A percentile compares a stretch with the other conserved stretches of the same genome.
Evolutionary conservation across 2,113 vertebrate species (phyloP).

Genomic region (Eretmochelys imbricata): DNA sequence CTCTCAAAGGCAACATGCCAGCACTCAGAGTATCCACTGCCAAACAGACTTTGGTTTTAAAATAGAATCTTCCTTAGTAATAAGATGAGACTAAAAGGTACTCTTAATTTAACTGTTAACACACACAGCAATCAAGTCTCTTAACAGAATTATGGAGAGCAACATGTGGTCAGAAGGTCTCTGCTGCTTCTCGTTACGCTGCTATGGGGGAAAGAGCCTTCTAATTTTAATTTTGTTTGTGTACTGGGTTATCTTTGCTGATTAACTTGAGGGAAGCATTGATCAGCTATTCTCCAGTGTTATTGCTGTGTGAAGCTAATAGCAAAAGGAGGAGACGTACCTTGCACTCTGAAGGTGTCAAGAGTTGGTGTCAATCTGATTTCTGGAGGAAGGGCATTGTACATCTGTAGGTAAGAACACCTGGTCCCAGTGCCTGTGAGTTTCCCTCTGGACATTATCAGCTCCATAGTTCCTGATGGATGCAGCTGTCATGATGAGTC

Average conservation of each 20-base stretch:
- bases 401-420: neutral
- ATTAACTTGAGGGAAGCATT: neutral
- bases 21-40: neutral
- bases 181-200: neutral
- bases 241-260: neutral
- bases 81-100: constrained; percentile 28
- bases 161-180: neutral
- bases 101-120: neutral
- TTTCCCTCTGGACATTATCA: neutral
- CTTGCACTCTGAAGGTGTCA: neutral
- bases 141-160: fast-evolving
- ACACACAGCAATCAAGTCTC: neutral
- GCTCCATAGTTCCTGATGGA: neutral
- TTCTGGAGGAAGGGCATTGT: neutral
- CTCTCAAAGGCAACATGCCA: constrained; percentile 54
- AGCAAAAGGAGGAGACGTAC: neutral
- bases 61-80: constrained; percentile 3
- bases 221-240: neutral
- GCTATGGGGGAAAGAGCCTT: neutral
- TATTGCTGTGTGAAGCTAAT: neutral
- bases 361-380: neutral
- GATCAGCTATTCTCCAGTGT: neutral
- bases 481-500: neutral
- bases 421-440: neutral
- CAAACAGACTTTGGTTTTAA: neutral